Evolutionary conservation across 2,888 invertebrate genomes (phyloP).

Genomic region (Drosophila paramelanica): DNA sequence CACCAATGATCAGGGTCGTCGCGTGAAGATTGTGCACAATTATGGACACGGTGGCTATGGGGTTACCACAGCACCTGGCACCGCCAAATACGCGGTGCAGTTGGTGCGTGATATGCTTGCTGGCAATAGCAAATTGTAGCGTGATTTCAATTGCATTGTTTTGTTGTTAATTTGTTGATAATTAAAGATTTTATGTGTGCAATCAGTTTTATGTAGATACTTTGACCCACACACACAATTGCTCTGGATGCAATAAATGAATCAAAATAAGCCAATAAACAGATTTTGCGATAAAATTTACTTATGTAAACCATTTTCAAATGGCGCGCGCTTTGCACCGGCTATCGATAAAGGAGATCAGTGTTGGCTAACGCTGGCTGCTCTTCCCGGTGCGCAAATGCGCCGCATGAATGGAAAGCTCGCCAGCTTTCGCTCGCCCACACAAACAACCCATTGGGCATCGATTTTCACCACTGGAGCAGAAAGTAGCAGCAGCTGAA

Average conservation of each 20-base stretch:
- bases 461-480: slow-evolving; percentile 71
- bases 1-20: slow-evolving; percentile 83
- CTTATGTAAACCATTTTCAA: slow-evolving; percentile 1
- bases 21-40: slow-evolving; percentile 92
- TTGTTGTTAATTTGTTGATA: slow-evolving; percentile 28
- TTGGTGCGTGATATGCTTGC: slow-evolving; percentile 87
- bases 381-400: slow-evolving; percentile 34
- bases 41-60: slow-evolving; percentile 98
- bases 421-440: slow-evolving; percentile 35
- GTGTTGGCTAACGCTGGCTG: slow-evolving; percentile 24
- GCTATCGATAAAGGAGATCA: slow-evolving; percentile 19
- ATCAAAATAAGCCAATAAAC: slow-evolving; percentile 16
- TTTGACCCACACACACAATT: slow-evolving; percentile 35
- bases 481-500: slow-evolving; percentile 54
- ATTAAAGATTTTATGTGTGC: slow-evolving; percentile 49
- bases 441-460: slow-evolving; percentile 45
- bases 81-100: slow-evolving; percentile 90
- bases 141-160: slow-evolving; percentile 13
- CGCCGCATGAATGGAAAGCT: slow-evolving; percentile 69
- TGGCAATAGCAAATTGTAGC: slow-evolving; percentile 81
- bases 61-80: slow-evolving; percentile 95
- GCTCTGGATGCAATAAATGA: slow-evolving; percentile 26
- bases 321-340: slow-evolving; percentile 1
- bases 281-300: slow-evolving; percentile 2
- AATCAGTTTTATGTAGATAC: slow-evolving; percentile 25